A percentile compares a stretch with the other conserved stretches of the same genome.
Conservation (phyloP, 64 coral and sea anemone species). For the Pachyseris speciosa region DNA sequence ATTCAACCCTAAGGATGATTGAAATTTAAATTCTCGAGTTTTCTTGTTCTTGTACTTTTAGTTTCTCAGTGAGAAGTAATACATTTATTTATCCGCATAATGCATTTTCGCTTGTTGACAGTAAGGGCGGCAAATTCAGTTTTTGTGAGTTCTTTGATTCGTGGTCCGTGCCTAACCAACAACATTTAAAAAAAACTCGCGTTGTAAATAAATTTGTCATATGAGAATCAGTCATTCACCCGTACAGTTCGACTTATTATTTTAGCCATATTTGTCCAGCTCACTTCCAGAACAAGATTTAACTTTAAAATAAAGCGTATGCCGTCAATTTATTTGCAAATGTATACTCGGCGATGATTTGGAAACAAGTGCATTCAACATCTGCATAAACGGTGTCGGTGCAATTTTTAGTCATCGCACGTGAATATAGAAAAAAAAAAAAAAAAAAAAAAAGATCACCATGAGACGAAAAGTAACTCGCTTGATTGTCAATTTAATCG, state of each 20-base stretch:
- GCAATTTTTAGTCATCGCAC: not conserved
- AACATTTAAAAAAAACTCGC: too few relatives aligned
- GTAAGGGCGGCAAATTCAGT: not conserved
- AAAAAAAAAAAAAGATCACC: too few relatives aligned
- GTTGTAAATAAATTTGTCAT: too few relatives aligned
- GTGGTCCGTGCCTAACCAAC: too few relatives aligned
- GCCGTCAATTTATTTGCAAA: not conserved
- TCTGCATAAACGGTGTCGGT: not conserved
- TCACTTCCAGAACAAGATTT: not conserved
- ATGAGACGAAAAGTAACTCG: not conserved
- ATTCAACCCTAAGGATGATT: too few relatives aligned
- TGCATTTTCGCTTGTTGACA: not conserved
- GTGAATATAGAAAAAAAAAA: too few relatives aligned
- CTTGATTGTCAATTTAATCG: not conserved
- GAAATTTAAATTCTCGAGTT: too few relatives aligned
- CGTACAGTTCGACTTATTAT: not conserved
- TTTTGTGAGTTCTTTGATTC: not conserved
- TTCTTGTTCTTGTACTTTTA: too few relatives aligned
- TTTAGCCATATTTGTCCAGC: not conserved
- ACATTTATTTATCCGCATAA: not conserved
- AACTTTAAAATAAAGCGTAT: slow-evolving; percentile 17
- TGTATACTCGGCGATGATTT: not conserved
- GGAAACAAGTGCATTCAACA: not conserved
- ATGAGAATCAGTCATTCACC: not conserved
- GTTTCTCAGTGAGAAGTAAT: not conserved